phyloP scores from a whole-genome alignment of 1,140 invertebrate genomes.

The Atta colombica region DNA sequence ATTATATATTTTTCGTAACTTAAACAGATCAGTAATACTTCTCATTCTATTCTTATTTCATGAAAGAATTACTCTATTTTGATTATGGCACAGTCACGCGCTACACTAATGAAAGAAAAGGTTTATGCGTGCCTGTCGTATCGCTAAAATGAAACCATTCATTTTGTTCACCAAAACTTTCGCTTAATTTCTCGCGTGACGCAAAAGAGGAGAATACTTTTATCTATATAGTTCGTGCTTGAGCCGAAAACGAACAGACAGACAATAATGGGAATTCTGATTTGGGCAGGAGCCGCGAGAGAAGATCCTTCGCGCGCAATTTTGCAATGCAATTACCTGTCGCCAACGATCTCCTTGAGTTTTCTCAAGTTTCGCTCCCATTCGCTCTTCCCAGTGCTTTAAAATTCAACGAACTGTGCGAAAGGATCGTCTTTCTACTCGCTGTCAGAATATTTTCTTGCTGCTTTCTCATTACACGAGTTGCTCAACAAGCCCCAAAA shows the following conservation, averaged over 20 bases:
- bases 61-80: constrained; percentile 35
- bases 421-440: constrained; percentile 55
- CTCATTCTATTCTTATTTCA: constrained; percentile 14
- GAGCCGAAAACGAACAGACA: constrained; percentile 29
- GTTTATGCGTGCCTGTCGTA: neutral
- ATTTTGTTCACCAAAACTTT: neutral
- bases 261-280: constrained; percentile 45
- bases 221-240: neutral
- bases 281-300: constrained; percentile 23
- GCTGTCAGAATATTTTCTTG: constrained; percentile 33
- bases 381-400: constrained; percentile 35
- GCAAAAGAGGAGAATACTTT: constrained; percentile 18
- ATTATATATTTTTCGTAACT: neutral
- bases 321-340: constrained; percentile 76
- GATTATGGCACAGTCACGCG: constrained; percentile 14
- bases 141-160: constrained; percentile 34
- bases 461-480: neutral
- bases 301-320: constrained; percentile 63
- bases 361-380: constrained; percentile 50
- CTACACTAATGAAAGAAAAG: constrained; percentile 39
- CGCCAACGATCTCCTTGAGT: constrained; percentile 57
- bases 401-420: constrained; percentile 71
- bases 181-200: constrained; percentile 54
- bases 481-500: constrained; percentile 46
- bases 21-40: neutral